phyloP scores from a whole-genome alignment of 2,113 vertebrate genomes.

The Galemys pyrenaicus region DNA sequence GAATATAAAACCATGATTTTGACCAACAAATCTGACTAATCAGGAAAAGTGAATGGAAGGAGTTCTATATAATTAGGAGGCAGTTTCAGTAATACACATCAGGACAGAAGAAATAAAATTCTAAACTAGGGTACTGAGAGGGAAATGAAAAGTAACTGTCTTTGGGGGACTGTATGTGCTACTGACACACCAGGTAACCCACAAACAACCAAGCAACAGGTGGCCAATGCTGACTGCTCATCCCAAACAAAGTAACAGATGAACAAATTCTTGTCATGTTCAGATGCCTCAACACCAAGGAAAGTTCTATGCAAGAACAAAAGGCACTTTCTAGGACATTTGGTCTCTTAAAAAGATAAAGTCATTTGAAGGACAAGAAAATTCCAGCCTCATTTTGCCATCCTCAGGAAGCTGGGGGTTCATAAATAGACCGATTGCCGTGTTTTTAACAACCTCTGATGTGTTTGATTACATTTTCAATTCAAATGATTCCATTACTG shows the following conservation, averaged over 20 bases:
- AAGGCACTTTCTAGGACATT: constrained; percentile 54
- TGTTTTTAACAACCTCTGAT: constrained; percentile 72
- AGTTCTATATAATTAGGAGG: constrained; percentile 37
- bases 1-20: constrained; percentile 54
- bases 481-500: constrained; percentile 80
- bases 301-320: constrained; percentile 44
- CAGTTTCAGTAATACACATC: not conserved
- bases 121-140: constrained; percentile 31
- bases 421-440: constrained; percentile 54
- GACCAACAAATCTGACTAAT: constrained; percentile 61
- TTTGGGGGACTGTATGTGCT: not conserved
- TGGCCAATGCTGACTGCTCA: not conserved
- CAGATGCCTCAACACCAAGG: not conserved
- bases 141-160: constrained; percentile 53
- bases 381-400: constrained; percentile 53
- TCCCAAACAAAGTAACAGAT: not conserved
- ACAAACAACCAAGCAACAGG: constrained; percentile 17
- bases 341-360: constrained; percentile 70
- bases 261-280: not conserved
- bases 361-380: constrained; percentile 68
- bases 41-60: constrained; percentile 17
- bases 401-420: constrained; percentile 63
- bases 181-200: constrained; percentile 48
- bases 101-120: constrained; percentile 62
- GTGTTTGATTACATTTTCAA: constrained; percentile 71